These are phyloP conservation scores for Pogonomyrmex barbatus DNA, from an alignment of 1,140 invertebrate species.

Conservation along the genomic window DNA sequence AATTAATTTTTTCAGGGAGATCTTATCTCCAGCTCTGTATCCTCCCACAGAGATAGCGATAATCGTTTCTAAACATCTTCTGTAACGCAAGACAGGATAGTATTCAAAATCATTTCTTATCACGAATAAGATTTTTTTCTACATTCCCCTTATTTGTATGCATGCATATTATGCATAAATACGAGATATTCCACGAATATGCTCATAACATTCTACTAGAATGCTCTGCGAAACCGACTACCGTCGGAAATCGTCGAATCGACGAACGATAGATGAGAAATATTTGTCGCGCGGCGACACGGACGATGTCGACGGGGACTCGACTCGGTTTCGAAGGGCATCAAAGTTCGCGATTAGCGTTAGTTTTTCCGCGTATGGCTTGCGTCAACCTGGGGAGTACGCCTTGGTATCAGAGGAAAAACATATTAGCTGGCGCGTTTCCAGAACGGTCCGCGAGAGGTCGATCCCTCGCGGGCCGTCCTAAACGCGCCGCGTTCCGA, in stretches of 20 bases:
- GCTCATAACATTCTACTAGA: too few species aligned
- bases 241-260: background rate
- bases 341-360: background rate
- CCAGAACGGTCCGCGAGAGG: constrained; percentile 71
- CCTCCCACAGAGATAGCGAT: constrained; percentile 6
- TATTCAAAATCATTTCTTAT: background rate
- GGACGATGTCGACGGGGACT: background rate
- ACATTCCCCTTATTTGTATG: background rate
- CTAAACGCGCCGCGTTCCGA: constrained; percentile 21
- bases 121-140: background rate
- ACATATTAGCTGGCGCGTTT: constrained; percentile 68
- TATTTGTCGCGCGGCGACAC: background rate
- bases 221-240: background rate
- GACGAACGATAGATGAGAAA: background rate
- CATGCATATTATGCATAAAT: background rate
- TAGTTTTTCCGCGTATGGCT: constrained; percentile 26
- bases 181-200: background rate
- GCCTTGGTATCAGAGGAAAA: constrained; percentile 58
- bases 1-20: background rate
- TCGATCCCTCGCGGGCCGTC: constrained; percentile 44
- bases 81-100: background rate
- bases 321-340: background rate
- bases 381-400: constrained; percentile 56
- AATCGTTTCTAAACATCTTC: constrained; percentile 19
- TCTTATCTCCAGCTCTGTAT: background rate